Evolutionary conservation across 2,888 invertebrate species (phyloP), one percentile per base, ranked within the genome.

Genomic region (Idaea aversata): DNA sequence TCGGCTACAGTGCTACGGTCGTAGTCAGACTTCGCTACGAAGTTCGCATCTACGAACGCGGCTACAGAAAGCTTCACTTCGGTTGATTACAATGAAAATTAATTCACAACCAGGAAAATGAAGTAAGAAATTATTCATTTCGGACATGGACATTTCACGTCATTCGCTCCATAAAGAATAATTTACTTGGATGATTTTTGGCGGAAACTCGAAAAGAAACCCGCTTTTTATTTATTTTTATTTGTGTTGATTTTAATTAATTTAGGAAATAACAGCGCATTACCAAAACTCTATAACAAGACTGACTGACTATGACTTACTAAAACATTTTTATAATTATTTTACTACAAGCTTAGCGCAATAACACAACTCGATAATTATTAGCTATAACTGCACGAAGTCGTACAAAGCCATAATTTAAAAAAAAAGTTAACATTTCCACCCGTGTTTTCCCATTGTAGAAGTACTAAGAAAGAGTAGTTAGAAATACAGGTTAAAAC

Each of bases 71-170:
- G 13, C 47, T 10, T 47, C 7, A 47, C 47, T 13, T 5, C 47
- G 10, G 47, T 7, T 47, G 47, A 47, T 47, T 47, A 47, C 47
- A 47, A 13, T 47, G 47, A 47, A 47, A 47, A 47, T 47, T 47
- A 47, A 47, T 47, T 47, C 47, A 47, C 13, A 47, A 47, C 10
- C 13, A 47, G 13, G 47, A 13, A 47, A 47, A 47, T 47, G 47
- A 47, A 47, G 47, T 47, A 47, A 47, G 47, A 47, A 47, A 47
- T 47, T 47, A 47, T 47, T 47, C 47, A 47, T 47, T 47, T 47
- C 47, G 47, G 4, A 47, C 47, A 47, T 47, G 47, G 47, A 47
- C 47, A 47, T 47, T 47, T 10, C 13, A 47, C 47, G 47, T 47
- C 47, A 47, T 47, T 47, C 10, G 0, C 5, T 47, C 7, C 7